These are phyloP conservation scores for Drosophila algonquin DNA, from an alignment of 2,888 invertebrate species.

Conservation along the genomic window DNA sequence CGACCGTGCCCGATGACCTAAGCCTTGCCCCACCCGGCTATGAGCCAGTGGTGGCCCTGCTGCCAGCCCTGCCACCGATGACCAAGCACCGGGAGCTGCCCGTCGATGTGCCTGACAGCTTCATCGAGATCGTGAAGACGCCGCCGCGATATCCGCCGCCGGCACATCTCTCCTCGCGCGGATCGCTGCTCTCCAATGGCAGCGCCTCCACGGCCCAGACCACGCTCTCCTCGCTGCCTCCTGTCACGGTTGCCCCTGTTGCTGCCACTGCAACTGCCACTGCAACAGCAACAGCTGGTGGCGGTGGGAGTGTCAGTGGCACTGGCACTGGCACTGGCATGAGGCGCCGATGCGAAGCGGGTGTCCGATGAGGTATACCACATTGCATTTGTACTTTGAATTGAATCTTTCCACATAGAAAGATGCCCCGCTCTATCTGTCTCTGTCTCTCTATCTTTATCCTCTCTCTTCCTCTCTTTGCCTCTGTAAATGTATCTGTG, in stretches of 20 bases:
- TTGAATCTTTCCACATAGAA: neutral
- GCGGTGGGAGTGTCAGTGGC: constrained; percentile 12
- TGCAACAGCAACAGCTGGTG: constrained; percentile 11
- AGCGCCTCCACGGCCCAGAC: constrained; percentile 79
- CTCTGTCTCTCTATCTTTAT: neutral
- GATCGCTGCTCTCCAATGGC: constrained; percentile 78
- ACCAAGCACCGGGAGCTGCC: constrained; percentile 87
- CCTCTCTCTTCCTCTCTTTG: constrained; percentile 7
- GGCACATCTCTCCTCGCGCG: constrained; percentile 82
- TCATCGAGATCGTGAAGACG: constrained; percentile 92
- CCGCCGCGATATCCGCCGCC: constrained; percentile 88
- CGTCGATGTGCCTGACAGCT: constrained; percentile 95
- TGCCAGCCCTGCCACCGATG: constrained; percentile 47
- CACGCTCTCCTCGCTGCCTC: constrained; percentile 62
- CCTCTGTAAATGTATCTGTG: constrained; percentile 24
- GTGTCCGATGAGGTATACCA: constrained; percentile 51
- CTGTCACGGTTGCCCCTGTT: constrained; percentile 10
- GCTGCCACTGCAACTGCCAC: constrained; percentile 4
- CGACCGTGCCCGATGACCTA: constrained; percentile 66
- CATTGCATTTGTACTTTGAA: constrained; percentile 24
- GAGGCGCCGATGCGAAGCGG: constrained; percentile 26
- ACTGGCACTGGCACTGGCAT: neutral
- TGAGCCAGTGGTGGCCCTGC: constrained; percentile 55
- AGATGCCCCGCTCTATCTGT: constrained; percentile 3
- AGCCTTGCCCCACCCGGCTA: constrained; percentile 82